Base-by-base conservation (phyloP, 2,888 invertebrate species). In the Baronia brevicornis region DNA sequence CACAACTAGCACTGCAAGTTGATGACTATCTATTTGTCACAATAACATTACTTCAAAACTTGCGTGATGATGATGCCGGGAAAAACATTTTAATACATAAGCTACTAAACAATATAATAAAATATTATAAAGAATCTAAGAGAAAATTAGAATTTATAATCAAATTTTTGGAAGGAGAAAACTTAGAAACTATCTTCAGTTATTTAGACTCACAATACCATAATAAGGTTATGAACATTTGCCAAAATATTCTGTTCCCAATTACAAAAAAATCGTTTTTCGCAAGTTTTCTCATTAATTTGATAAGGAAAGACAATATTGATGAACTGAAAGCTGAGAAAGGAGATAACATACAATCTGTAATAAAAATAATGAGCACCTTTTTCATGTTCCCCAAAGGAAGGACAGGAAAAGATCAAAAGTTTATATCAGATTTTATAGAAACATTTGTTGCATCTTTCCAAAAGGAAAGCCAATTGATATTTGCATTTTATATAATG, bases 401-500 rank as follows among this genome's bases (percentile, higher is more conserved):
- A 11, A 48, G 70, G n/a, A 55, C 61, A 0, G 53, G 51, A 1
- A 60, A 44, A 10, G 57, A 72, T 28, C 29, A 48, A 0, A 60
- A 59, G 29, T 79, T 79, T 36, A 37, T 85, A 19, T 44, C 44
- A n/a, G 56, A 72, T 38, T 84, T 79, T 28, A 65, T 82, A 15
- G 67, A 70, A 38, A 55, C 70, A 0, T 84, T 84, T 41, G 71
- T 78, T 0, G 62, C 56, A 26, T 73, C 73, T 8, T 84, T 63
- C 31, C 59, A 51, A 41, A 62, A 44, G 15, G 82, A 84, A 36
- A 70, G 64, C 37, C 75, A 75, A 41, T 46, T 84, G 5, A 47
- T 84, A 14, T 84, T 82, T 28, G 68, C 73, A 0, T 84, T 84
- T 39, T 84, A 67, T 36, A 66, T 84, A 1, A 72, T 84, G 62